Conservation (phyloP, 2,888 invertebrate genomes). For the Drosophila trichaetosa region DNA sequence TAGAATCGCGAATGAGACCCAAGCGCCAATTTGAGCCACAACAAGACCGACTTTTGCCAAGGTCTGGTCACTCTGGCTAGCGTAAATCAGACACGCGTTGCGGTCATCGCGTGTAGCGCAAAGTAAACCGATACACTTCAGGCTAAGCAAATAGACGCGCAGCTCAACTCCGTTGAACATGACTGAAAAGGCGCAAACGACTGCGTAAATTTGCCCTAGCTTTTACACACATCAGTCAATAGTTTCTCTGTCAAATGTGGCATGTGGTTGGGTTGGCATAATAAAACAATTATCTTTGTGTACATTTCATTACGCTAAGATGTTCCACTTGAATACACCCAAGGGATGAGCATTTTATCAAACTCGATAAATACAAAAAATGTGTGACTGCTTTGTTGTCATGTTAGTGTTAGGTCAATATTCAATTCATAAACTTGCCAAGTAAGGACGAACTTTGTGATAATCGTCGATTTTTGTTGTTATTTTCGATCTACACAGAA, state of each 20-base stretch:
- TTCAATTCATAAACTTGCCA: background rate
- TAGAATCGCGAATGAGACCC: slow-evolving; percentile 38
- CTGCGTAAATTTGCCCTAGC: background rate
- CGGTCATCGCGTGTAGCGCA: slow-evolving; percentile 34
- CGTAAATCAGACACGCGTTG: slow-evolving; percentile 1
- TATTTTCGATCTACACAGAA: background rate
- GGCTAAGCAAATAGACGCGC: slow-evolving; percentile 60
- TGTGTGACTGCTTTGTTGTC: background rate
- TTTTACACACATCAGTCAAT: slow-evolving; percentile 10
- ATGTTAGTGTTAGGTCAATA: background rate
- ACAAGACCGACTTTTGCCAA: slow-evolving; percentile 25
- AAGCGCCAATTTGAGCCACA: slow-evolving; percentile 37
- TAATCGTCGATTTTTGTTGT: background rate
- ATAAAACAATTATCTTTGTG: background rate
- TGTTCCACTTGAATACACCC: slow-evolving; percentile 1
- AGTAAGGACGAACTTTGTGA: background rate
- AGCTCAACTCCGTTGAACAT: slow-evolving; percentile 65
- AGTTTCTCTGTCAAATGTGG: background rate
- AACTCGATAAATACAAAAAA: background rate
- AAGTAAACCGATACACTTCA: slow-evolving; percentile 67
- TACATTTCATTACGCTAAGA: slow-evolving; percentile 17
- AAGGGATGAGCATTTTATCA: background rate
- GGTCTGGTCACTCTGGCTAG: slow-evolving; percentile 26
- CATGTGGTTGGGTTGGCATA: background rate
- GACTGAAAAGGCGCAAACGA: slow-evolving; percentile 27